Percentiles rank a stretch among this genome's conserved stretches.
Evolutionary conservation across 1,140 invertebrate species (phyloP).

Genomic region (Tribolium castaneum): DNA sequence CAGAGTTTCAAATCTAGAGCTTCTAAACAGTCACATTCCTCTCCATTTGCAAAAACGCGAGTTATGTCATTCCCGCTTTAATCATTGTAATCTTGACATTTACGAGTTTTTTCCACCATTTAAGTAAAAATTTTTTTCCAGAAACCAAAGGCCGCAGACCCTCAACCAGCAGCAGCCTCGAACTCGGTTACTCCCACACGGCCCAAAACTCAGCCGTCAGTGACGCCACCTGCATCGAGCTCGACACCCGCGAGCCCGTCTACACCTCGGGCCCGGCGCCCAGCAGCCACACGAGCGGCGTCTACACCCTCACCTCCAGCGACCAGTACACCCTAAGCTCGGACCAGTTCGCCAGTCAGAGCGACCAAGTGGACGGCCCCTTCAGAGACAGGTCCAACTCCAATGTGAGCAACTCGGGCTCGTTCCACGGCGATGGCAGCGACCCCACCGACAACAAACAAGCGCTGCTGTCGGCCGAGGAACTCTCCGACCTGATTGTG

Average conservation of each 20-base stretch:
- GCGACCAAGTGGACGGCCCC: constrained; percentile 67
- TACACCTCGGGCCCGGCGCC: constrained; percentile 68
- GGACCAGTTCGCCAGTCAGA: constrained; percentile 59
- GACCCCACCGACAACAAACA: constrained; percentile 83
- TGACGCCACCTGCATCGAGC: constrained; percentile 68
- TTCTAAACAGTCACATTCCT: not conserved
- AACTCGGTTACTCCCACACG: constrained; percentile 84
- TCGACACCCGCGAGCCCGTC: constrained; percentile 63
- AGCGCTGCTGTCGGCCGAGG: constrained; percentile 79
- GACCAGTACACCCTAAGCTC: constrained; percentile 65
- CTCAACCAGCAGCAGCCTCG: constrained; percentile 80
- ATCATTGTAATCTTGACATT: not conserved
- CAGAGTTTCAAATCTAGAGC: not conserved
- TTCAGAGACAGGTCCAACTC: constrained; percentile 79
- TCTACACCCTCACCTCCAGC: constrained; percentile 80
- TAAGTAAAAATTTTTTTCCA: constrained; percentile 44
- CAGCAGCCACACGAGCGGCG: constrained; percentile 81
- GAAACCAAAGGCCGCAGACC: constrained; percentile 70
- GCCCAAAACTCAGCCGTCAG: constrained; percentile 83
- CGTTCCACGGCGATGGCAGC: constrained; percentile 86
- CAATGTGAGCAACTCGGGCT: constrained; percentile 77
- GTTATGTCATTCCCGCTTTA: not conserved
- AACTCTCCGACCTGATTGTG: constrained; percentile 84
- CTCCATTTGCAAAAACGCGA: not conserved
- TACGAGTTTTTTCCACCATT: not conserved